A percentile compares a stretch with the other conserved stretches of the same genome.
Conservation (phyloP, 2,797 vertebrate genomes). For the Mormyrops attenuatus region DNA sequence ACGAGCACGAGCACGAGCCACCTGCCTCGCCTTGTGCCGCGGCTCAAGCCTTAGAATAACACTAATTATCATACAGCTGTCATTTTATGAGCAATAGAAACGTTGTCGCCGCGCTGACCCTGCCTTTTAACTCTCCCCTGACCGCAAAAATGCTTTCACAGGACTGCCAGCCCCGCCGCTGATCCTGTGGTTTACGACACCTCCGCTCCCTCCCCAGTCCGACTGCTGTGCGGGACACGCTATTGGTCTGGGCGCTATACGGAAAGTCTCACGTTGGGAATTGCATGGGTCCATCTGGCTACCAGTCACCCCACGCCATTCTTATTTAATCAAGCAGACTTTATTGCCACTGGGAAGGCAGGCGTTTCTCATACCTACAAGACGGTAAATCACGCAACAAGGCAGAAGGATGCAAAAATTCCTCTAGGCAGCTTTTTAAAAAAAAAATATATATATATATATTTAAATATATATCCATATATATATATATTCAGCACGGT, state of each 20-base stretch:
- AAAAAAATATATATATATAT: no score
- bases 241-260: constrained; percentile 23
- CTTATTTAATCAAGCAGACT: constrained; percentile 62
- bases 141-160: constrained; percentile 41
- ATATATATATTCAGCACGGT: not conserved
- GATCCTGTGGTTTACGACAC: constrained; percentile 20
- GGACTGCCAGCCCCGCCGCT: constrained; percentile 9
- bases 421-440: not conserved
- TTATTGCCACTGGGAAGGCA: constrained; percentile 55
- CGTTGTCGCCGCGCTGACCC: constrained; percentile 29
- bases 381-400: constrained; percentile 12
- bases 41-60: constrained; percentile 41
- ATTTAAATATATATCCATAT: no score
- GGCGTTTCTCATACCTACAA: constrained; percentile 22
- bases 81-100: constrained; percentile 28
- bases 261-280: constrained; percentile 25
- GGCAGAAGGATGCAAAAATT: not conserved
- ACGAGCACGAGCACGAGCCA: constrained; percentile 37
- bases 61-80: constrained; percentile 79
- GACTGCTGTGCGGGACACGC: constrained; percentile 26
- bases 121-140: constrained; percentile 21
- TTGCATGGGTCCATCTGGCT: constrained; percentile 62
- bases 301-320: constrained; percentile 42
- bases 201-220: constrained; percentile 27
- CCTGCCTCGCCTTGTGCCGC: constrained; percentile 44